Base-by-base conservation (phyloP, 2,888 invertebrate genomes). In the Leptopterna dolabrata region DNA sequence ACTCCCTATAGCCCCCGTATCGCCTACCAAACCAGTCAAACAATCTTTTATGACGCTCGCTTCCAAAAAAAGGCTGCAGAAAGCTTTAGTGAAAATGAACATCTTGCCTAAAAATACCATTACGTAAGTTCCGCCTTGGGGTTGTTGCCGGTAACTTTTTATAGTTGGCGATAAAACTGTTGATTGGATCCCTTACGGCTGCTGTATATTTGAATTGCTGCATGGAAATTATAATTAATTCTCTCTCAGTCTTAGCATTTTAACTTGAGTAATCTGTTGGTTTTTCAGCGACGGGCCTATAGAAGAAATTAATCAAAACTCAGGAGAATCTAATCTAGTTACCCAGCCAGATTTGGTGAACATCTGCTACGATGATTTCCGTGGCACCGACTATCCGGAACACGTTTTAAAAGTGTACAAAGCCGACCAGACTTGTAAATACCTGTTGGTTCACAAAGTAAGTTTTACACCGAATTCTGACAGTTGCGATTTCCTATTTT, bases 401-500 rank as follows among this genome's bases (percentile, higher is more conserved):
- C 98, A 99, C 93, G 99, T 99, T 45, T 94, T 99, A 76, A 99
- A 99, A 93, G 96, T 97, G 84, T 99, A 95, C 93, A 97, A 96
- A 93, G 96, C 97, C 41, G 99, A 99, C 93, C 99, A 99, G 93
- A 97, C 97, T 63, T 99, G 97, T 94, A 99, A 99, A 93, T 99
- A 98, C 93, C 94, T 99, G 89, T 94, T 98, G 89, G 97, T 99
- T 88, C 97, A 98, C 92, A 98, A 98, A 93, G 98, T 93, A 89
- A 89, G 90, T 71, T n/a, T 63, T 6, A 6, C 6, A n/a, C n/a
- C n/a, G n/a, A n/a, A n/a, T n/a, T n/a, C 51, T 51, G 6, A 7
- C 36, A 36, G 2, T 36, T 36, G 36, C n/a, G 36, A 4, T 36
- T 36, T 36, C 36, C 4, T 36, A 36, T 36, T 36, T 36, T 2